Evolutionary conservation across 2,888 invertebrate species (phyloP).

Genomic region (Mamestra brassicae): DNA sequence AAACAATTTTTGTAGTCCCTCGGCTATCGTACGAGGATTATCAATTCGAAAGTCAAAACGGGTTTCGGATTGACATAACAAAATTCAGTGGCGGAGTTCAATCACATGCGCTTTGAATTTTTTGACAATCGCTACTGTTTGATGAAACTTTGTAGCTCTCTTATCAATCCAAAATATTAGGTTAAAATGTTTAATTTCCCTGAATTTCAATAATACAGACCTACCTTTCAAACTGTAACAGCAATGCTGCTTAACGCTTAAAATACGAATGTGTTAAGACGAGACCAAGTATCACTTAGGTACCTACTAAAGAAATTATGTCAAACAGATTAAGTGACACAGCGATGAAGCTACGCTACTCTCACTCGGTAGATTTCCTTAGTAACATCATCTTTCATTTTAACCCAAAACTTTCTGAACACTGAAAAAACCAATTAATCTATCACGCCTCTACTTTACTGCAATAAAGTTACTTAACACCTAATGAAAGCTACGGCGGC

Average conservation of each 20-base stretch:
- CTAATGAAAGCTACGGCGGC: slow-evolving; percentile 52
- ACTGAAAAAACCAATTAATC: slow-evolving; percentile 25
- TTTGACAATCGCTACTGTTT: background rate
- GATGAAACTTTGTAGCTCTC: background rate
- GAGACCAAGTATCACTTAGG: background rate
- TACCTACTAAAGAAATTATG: background rate
- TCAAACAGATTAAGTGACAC: background rate
- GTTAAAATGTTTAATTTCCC: background rate
- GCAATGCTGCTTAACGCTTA: background rate
- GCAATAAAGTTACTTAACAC: slow-evolving; percentile 47
- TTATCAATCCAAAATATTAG: background rate
- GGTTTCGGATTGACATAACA: background rate
- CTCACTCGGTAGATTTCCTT: background rate
- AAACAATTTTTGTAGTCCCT: background rate
- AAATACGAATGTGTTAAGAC: background rate
- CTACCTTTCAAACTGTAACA: background rate
- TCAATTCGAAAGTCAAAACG: background rate
- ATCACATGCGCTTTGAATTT: background rate
- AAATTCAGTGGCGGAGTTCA: background rate
- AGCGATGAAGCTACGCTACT: background rate
- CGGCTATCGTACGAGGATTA: background rate
- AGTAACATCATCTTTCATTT: background rate
- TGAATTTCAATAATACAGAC: background rate
- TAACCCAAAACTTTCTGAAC: background rate
- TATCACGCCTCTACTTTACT: slow-evolving; percentile 19